These are phyloP conservation scores for Ceraclea dissimilis DNA, from an alignment of 2,888 invertebrate species.

Conservation along the genomic window DNA sequence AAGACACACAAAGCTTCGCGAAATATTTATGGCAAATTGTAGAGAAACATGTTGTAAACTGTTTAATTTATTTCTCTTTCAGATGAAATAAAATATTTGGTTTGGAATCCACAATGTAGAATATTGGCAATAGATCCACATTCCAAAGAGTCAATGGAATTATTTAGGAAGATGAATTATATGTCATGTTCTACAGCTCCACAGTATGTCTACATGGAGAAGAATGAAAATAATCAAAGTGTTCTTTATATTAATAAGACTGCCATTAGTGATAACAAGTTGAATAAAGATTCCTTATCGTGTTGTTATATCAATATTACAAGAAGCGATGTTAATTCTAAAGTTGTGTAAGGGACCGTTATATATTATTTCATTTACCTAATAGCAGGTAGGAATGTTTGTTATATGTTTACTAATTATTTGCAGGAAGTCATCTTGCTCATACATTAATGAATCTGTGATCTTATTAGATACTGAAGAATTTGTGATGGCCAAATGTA, in stretches of 20 bases:
- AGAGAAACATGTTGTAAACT: too few species aligned
- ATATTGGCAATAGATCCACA: constrained; percentile 56
- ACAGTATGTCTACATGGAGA: constrained; percentile 12
- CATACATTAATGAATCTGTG: constrained; percentile 36
- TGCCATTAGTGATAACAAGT: constrained; percentile 29
- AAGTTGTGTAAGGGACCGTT: constrained; percentile 23
- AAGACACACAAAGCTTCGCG: too few species aligned
- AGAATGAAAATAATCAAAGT: constrained; percentile 16
- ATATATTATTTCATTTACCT: constrained; percentile 1
- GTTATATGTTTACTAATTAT: not conserved
- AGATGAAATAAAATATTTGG: constrained; percentile 16
- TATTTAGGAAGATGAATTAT: constrained; percentile 46
- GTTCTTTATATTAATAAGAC: constrained; percentile 19
- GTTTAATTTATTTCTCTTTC: not conserved
- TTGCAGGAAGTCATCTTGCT: constrained; percentile 42
- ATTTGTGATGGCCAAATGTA: constrained; percentile 46
- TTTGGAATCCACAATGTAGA: constrained; percentile 51
- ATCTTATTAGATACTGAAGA: constrained; percentile 36
- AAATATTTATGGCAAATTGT: too few species aligned
- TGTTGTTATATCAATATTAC: constrained; percentile 34
- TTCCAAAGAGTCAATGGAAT: constrained; percentile 45
- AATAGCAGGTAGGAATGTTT: not conserved
- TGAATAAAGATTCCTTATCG: constrained; percentile 9
- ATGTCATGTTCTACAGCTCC: constrained; percentile 40
- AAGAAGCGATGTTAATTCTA: constrained; percentile 25